A percentile compares a stretch with the other conserved stretches of the same genome.
phyloP scores from a whole-genome alignment of 2,113 vertebrate species.

The Jaculus jaculus region DNA sequence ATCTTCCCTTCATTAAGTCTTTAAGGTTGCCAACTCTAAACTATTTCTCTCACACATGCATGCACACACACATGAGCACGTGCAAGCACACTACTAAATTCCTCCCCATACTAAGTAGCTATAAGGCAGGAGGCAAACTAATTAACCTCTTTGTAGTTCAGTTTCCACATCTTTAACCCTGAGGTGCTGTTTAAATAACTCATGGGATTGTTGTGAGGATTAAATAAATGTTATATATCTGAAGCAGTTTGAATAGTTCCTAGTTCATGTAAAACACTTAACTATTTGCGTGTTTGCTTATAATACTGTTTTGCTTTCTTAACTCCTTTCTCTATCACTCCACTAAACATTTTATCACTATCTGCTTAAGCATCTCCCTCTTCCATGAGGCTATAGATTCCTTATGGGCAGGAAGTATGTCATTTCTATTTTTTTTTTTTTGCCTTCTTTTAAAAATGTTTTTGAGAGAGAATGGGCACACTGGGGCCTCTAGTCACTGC shows the following conservation, averaged over 20 bases:
- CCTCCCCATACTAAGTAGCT: not conserved
- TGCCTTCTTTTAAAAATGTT: no score
- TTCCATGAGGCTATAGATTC: not conserved
- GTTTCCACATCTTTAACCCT: not conserved
- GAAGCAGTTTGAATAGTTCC: not conserved
- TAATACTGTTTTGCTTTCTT: not conserved
- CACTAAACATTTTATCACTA: not conserved
- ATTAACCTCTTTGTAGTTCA: not conserved
- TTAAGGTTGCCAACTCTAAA: not conserved
- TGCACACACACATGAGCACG: not conserved
- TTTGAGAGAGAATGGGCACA: no score
- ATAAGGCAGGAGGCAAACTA: not conserved
- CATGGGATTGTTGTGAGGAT: not conserved
- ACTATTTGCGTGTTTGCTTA: not conserved
- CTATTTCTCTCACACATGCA: not conserved
- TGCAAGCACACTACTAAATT: not conserved
- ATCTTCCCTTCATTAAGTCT: not conserved
- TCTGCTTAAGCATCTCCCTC: not conserved
- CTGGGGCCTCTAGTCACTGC: no score
- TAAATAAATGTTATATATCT: constrained; percentile 6
- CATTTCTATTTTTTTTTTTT: not conserved
- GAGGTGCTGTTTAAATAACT: not conserved
- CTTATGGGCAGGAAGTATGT: not conserved
- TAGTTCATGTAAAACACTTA: not conserved
- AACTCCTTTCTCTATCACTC: not conserved